Evolutionary conservation across 2,113 vertebrate species (phyloP), one percentile per base, ranked within the genome.

Genomic region (Podiceps cristatus): DNA sequence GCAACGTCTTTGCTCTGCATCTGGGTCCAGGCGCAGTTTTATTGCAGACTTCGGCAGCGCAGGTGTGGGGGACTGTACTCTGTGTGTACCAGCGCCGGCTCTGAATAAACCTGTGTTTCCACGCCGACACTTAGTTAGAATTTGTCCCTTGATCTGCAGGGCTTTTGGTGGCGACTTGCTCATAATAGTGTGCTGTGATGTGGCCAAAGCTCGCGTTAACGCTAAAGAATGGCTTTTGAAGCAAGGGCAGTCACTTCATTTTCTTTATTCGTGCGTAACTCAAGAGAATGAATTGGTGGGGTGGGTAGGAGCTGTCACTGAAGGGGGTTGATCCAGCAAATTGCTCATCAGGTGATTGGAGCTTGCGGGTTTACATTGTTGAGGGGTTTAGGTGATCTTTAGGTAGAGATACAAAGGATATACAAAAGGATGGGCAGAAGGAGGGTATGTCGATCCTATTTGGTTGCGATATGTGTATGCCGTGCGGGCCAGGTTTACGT

Each of bases 21-120:
- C 75, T 15, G 2, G 3, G 6, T 17, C 5, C 35, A 4, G 0
- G 0, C 4, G 24, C 4, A 17, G 10, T 40, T 53, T 67, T 50
- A 29, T 6, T 40, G 7, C 23, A 23, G 72, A 13, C 31, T 71
- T 11, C 4, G 60, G 47, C 59, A 66, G 29, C 23, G 63, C 28
- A 20, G 20, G 44, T 5, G 11, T 27, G n/a, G 73, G 56, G 63
- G 58, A 22, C 8, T 7, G 27, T 7, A 1, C 66, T 50, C 66
- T 5, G 37, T 55, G 22, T 8, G 1, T 10, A 24, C 27, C 25
- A 5, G 47, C 18, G 27, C 20, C 69, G 31, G 53, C 85, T 37
- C 49, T 20, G 11, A 29, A 1, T 11, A 78, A 59, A 82, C 13
- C 29, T 71, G 47, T 4, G 0, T 50, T 42, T 72, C 11, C 16